Percentiles rank a stretch among this genome's conserved stretches.
Conservation (phyloP, 2,797 vertebrate species). For the Sorex maritimensis region DNA sequence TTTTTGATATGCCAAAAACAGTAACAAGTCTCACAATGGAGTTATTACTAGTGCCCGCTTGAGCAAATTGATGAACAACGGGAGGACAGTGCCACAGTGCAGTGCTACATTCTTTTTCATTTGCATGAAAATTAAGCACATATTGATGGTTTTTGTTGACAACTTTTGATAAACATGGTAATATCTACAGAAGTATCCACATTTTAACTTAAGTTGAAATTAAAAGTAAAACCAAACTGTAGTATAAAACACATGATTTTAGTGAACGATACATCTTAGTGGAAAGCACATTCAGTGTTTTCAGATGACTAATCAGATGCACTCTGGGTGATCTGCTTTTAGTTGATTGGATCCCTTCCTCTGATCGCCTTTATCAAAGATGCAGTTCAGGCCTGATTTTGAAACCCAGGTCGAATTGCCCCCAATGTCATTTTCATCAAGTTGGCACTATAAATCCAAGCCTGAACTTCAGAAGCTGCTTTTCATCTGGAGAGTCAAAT, state of each 20-base stretch:
- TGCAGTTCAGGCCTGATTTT: not conserved
- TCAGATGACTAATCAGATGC: not conserved
- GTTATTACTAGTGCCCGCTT: no score
- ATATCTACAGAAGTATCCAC: not conserved
- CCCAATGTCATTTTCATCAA: not conserved
- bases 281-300: not conserved
- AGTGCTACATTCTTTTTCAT: constrained; percentile 8
- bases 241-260: not conserved
- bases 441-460: not conserved
- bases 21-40: no score
- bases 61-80: no score
- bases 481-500: constrained; percentile 59
- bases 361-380: not conserved
- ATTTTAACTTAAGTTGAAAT: constrained; percentile 53
- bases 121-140: constrained; percentile 36
- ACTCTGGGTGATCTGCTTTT: not conserved
- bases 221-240: not conserved
- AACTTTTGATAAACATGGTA: constrained; percentile 5
- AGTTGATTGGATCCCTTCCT: not conserved
- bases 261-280: not conserved
- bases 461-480: constrained; percentile 36
- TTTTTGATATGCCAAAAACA: no score
- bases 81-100: no score
- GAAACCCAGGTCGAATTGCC: not conserved
- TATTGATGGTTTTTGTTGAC: not conserved